Base-by-base conservation (phyloP, 2,797 vertebrate species). In the Esox lucius region DNA sequence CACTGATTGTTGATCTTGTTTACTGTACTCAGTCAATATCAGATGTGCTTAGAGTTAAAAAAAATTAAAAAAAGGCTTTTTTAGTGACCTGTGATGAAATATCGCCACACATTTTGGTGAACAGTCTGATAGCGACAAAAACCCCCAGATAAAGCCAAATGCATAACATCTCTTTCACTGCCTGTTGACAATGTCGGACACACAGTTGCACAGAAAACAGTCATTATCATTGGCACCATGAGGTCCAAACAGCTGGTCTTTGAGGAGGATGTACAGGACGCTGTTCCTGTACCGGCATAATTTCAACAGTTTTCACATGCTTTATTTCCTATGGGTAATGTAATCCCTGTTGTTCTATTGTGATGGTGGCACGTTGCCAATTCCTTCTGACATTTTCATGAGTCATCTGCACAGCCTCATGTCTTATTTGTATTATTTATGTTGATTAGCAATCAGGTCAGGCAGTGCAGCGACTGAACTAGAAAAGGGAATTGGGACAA, bases 361-460 rank as follows among this genome's bases (percentile, higher is more conserved):
- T 31, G 62, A 33, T 16, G 33, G 13, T 65, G 62, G 26, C 62
- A 31, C 0, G 28, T 31, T 26, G 62, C 62, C 62, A 65, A 33
- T 1, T 31, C 13, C 28, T 16, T 17, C 33, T 65, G 62, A 65
- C 62, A 65, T 65, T 65, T 16, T 65, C 26, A 17, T 65, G 62
- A 33, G 11, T 65, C 28, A 33, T 65, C 62, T 5, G 61, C 61
- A 64, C 64, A 15, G 15, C 24, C 61, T 64, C 5, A 22, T 26
- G 61, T 28, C 22, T 64, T 28, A 64, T 26, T 64, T 13, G 61
- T 64, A 65, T 31, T 33, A 33, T 65, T 31, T 33, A 33, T 65
- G 62, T 65, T 65, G 62, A 33, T 65, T 65, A 33, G 62, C 62
- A 19, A 65, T 65, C 62, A 65, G 62, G 62, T 65, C 62, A 65